Percentiles rank a stretch among this genome's conserved stretches.
phyloP scores from a whole-genome alignment of 2,113 vertebrate species.

The Neodon shergylaensis region DNA sequence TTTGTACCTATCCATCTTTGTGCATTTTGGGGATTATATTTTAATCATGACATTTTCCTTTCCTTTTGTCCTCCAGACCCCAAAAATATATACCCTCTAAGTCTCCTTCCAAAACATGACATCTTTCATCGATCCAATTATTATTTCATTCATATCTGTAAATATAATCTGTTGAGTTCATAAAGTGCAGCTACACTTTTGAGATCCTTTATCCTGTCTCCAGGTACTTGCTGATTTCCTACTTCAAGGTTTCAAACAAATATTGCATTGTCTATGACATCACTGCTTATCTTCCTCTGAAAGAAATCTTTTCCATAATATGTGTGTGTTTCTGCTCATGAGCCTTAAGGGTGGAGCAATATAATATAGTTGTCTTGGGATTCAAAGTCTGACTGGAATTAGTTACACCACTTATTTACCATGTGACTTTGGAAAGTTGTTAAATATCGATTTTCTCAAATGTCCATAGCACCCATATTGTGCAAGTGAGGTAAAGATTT shows the following conservation, averaged over 20 bases:
- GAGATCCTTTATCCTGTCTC: background rate
- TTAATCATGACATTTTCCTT: background rate
- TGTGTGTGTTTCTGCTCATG: background rate
- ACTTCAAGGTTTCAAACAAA: background rate
- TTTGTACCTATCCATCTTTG: background rate
- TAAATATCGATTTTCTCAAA: background rate
- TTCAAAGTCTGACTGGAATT: background rate
- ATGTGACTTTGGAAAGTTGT: background rate
- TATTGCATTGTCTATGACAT: background rate
- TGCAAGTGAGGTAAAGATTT: background rate
- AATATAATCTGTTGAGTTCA: background rate
- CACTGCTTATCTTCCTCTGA: background rate
- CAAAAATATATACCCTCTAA: background rate
- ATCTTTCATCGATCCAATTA: background rate
- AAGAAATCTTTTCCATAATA: background rate
- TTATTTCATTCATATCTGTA: background rate
- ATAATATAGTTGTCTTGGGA: background rate
- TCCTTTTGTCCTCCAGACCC: too few relatives aligned
- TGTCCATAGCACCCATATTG: background rate
- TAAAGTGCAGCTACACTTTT: background rate
- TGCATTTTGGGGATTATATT: background rate
- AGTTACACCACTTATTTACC: background rate
- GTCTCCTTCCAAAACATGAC: background rate
- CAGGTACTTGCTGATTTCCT: background rate
- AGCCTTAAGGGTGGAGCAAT: background rate